Conservation (phyloP, 2,888 invertebrate genomes). For the Scaptomyza cyrtandrae region DNA sequence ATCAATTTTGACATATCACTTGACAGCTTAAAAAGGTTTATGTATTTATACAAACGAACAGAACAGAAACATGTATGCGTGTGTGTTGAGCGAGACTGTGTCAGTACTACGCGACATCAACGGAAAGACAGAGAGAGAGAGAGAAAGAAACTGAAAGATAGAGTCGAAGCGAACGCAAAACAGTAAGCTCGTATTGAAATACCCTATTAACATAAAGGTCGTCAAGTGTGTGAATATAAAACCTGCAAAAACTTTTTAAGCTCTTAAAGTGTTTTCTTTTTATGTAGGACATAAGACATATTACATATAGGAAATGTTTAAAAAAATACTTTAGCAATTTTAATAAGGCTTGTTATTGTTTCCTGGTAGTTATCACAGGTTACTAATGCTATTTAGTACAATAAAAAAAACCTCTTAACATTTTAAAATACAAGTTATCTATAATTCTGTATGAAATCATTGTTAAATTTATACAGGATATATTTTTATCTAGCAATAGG, state of each 20-base stretch:
- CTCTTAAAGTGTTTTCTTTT: no score
- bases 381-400: no score
- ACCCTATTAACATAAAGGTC: conserved; percentile 2
- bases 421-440: no score
- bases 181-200: neutral
- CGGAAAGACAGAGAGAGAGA: neutral
- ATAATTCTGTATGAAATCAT: neutral
- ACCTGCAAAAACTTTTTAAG: neutral
- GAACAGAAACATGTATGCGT: conserved; percentile 26
- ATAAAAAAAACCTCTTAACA: no score
- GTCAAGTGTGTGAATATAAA: neutral
- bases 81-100: conserved; percentile 14
- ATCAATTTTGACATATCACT: conserved; percentile 81
- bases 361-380: no score
- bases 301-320: no score
- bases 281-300: no score
- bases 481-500: neutral
- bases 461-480: conserved; percentile 8
- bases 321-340: no score
- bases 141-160: neutral
- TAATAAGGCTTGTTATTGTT: no score
- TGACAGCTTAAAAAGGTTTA: conserved; percentile 82
- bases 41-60: conserved; percentile 75
- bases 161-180: neutral
- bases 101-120: neutral